Evolutionary conservation across 2,113 vertebrate species (phyloP).

Genomic region (Centropus bengalensis): DNA sequence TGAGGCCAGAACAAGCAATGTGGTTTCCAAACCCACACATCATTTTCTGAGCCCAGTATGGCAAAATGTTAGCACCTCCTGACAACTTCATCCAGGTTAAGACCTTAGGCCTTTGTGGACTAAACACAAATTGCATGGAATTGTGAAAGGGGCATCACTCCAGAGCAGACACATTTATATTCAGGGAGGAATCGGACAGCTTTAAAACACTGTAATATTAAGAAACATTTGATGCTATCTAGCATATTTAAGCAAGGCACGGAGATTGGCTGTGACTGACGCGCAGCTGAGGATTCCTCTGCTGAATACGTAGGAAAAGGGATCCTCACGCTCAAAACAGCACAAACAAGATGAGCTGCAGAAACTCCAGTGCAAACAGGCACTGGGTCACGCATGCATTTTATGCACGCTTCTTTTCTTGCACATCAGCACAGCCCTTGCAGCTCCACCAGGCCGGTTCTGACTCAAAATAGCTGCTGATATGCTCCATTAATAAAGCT

Average conservation of each 20-base stretch:
- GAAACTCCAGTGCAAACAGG: background rate
- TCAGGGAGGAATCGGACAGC: background rate
- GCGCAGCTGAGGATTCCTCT: background rate
- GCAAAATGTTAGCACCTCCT: background rate
- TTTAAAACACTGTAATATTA: background rate
- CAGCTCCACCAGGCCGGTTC: background rate
- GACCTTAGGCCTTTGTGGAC: background rate
- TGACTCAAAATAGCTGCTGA: background rate
- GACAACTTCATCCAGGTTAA: background rate
- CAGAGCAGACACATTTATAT: background rate
- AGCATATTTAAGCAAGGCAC: background rate
- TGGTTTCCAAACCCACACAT: background rate
- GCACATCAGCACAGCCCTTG: background rate
- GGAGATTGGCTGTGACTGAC: background rate
- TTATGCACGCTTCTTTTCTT: background rate
- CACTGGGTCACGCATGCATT: background rate
- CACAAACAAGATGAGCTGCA: background rate
- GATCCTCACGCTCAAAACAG: background rate
- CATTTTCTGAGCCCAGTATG: background rate
- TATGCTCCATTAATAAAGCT: conserved; percentile 13
- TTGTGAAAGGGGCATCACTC: rapidly evolving
- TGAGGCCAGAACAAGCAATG: background rate
- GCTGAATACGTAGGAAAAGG: background rate
- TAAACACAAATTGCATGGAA: background rate
- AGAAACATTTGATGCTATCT: background rate